Evolutionary conservation across 2,888 invertebrate genomes (phyloP).

Genomic region (Fragum fragum): DNA sequence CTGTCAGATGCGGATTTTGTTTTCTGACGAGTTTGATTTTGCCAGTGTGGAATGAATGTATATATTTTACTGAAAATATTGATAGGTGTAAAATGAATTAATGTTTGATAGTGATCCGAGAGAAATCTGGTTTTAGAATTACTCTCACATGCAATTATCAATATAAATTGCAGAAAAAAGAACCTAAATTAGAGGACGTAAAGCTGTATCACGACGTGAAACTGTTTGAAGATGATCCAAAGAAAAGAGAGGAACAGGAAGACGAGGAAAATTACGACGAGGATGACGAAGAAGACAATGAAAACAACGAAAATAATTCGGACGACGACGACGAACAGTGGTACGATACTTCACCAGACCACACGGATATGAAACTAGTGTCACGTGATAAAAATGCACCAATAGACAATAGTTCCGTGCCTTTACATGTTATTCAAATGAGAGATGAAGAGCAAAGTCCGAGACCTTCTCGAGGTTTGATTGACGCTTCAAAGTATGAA

Average conservation of each 20-base stretch:
- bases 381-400: constrained; percentile 11
- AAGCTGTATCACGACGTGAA: constrained; percentile 23
- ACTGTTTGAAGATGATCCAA: constrained; percentile 10
- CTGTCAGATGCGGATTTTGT: too few species aligned
- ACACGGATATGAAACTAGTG: constrained; percentile 41
- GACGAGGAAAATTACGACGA: constrained; percentile 40
- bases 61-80: too few species aligned
- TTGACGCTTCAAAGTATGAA: constrained; percentile 43
- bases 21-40: too few species aligned
- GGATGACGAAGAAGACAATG: constrained; percentile 38
- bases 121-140: too few species aligned
- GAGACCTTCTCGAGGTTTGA: background rate
- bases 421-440: background rate
- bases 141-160: too few species aligned
- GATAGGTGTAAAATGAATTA: too few species aligned
- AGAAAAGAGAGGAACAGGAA: constrained; percentile 20
- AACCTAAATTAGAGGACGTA: constrained; percentile 26
- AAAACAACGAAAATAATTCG: constrained; percentile 6
- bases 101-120: too few species aligned
- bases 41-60: too few species aligned
- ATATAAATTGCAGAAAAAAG: constrained; percentile 34
- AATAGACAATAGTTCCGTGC: background rate
- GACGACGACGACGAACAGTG: constrained; percentile 55
- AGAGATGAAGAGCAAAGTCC: background rate
- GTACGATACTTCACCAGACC: constrained; percentile 57